These are phyloP conservation scores for Mechanitis messenoides DNA, from an alignment of 2,888 invertebrate genomes.

Conservation along the genomic window DNA sequence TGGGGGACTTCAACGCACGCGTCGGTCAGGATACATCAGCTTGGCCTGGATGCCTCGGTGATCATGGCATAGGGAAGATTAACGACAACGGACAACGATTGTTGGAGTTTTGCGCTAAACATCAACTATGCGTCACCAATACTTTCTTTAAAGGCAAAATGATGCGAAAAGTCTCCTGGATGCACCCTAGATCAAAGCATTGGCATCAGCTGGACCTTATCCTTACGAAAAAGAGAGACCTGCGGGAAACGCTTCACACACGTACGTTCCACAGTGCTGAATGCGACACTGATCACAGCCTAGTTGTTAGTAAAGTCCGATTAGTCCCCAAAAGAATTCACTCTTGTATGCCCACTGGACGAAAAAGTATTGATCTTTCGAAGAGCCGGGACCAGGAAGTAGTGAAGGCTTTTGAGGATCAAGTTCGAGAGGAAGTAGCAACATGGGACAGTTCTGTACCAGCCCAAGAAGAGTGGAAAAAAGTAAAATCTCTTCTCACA, in stretches of 20 bases:
- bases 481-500: neutral
- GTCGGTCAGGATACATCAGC: conserved; percentile 9
- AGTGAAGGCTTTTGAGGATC: neutral
- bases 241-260: conserved; percentile 18
- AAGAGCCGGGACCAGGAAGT: neutral
- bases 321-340: conserved; percentile 5
- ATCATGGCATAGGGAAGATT: conserved; percentile 14
- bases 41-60: conserved; percentile 16
- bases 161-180: conserved; percentile 27
- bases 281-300: conserved; percentile 23
- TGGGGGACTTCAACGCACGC: conserved; percentile 21
- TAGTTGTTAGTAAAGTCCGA: conserved; percentile 6
- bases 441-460: conserved; percentile 5
- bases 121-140: conserved; percentile 26
- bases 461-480: neutral
- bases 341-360: neutral
- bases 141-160: conserved; percentile 23
- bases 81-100: conserved; percentile 23
- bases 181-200: conserved; percentile 26
- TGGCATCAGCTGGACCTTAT: conserved; percentile 28
- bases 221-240: conserved; percentile 21
- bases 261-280: conserved; percentile 21
- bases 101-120: conserved; percentile 22
- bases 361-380: neutral
- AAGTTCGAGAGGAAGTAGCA: neutral